Evolutionary conservation across 2,113 vertebrate genomes (phyloP).

Genomic region (Pungitius pungitius): DNA sequence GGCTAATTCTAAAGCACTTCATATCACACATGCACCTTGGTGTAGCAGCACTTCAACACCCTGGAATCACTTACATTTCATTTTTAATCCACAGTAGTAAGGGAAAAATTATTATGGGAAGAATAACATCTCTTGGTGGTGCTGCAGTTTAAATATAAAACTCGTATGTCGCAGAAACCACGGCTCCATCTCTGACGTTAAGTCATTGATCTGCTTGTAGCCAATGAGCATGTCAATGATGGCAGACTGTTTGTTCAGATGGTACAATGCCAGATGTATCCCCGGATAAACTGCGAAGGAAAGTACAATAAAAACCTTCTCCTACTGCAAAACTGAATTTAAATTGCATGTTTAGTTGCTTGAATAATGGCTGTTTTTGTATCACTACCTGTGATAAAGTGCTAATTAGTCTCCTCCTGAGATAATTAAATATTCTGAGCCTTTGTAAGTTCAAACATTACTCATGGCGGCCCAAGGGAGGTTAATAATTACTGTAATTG

Average conservation of each 20-base stretch:
- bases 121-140: background rate
- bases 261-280: background rate
- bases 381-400: slow-evolving; percentile 59
- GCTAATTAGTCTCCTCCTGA: slow-evolving; percentile 69
- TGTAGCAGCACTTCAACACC: slow-evolving; percentile 11
- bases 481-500: slow-evolving; percentile 72
- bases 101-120: background rate
- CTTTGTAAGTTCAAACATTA: slow-evolving; percentile 62
- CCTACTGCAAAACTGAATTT: slow-evolving; percentile 18
- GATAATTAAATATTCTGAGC: slow-evolving; percentile 72
- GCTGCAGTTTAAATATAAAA: background rate
- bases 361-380: slow-evolving; percentile 60
- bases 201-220: background rate
- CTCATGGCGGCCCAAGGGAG: slow-evolving; percentile 57
- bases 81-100: slow-evolving; percentile 5
- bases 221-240: background rate
- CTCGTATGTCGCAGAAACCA: background rate
- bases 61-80: slow-evolving; percentile 15
- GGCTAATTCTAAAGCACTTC: background rate
- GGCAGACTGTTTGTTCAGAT: background rate
- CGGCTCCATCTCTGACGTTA: background rate
- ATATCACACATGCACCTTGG: background rate
- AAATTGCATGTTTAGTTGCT: slow-evolving; percentile 60
- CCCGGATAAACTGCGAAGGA: background rate
- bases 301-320: background rate